Conservation (phyloP, 2,113 vertebrate species). For the Glaucomys volans region DNA sequence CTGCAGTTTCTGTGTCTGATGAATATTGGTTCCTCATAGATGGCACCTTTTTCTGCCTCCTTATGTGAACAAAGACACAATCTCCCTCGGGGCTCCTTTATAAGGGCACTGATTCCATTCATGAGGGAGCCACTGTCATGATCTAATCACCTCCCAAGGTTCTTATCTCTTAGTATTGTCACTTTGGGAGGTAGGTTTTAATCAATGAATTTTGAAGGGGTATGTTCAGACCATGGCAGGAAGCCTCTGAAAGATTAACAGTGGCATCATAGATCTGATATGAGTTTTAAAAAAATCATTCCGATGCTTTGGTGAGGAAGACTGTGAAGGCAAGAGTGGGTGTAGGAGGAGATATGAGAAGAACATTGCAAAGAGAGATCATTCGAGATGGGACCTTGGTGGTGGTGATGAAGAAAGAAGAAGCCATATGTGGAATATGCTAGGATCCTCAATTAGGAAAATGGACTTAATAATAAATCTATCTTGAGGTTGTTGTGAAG, state of each 20-base stretch:
- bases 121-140: background rate
- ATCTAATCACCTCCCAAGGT: background rate
- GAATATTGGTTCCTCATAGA: background rate
- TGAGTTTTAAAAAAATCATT: background rate
- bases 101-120: background rate
- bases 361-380: background rate
- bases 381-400: background rate
- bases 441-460: background rate
- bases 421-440: background rate
- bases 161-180: background rate
- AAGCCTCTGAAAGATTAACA: background rate
- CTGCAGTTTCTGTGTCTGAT: background rate
- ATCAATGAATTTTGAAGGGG: background rate
- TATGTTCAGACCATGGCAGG: background rate
- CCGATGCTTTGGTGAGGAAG: background rate
- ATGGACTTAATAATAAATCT: background rate
- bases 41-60: background rate
- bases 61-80: background rate
- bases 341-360: background rate
- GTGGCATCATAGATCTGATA: background rate
- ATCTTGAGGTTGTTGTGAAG: background rate
- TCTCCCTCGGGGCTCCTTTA: background rate
- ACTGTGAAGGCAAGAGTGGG: background rate
- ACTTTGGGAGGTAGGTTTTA: background rate
- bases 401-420: background rate